These are phyloP conservation scores for Danio aesculapii DNA, from an alignment of 2,797 vertebrate species.

Conservation along the genomic window DNA sequence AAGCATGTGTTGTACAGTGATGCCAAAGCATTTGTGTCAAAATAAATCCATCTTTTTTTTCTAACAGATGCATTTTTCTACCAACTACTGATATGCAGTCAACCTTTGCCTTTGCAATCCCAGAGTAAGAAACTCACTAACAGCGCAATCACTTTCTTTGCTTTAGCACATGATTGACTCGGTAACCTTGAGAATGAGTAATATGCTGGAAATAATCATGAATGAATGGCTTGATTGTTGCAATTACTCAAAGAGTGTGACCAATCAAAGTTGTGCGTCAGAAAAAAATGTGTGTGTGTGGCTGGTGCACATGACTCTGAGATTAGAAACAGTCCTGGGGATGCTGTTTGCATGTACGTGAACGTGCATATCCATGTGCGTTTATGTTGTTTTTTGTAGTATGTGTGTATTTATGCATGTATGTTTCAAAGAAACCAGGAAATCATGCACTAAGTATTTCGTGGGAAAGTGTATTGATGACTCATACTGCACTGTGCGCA, in stretches of 20 bases:
- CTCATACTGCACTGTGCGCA: not conserved
- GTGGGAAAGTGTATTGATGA: not conserved
- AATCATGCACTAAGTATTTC: not conserved
- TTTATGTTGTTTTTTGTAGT: conserved; percentile 15
- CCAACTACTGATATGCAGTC: not conserved
- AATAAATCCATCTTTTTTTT: conserved; percentile 1
- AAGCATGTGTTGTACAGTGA: not conserved
- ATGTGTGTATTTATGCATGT: conserved; percentile 3
- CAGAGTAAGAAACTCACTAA: not conserved
- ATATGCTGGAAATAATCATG: conserved; percentile 36
- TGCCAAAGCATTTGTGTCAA: not conserved
- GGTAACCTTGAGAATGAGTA: conserved; percentile 30
- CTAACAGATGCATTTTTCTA: not conserved
- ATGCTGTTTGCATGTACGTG: conserved; percentile 14
- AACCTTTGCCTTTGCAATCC: conserved; percentile 13
- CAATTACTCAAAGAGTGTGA: conserved; percentile 38
- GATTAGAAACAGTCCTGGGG: conserved; percentile 10
- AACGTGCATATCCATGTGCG: not conserved
- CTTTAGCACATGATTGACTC: conserved; percentile 14
- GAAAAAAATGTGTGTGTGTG: conserved; percentile 45
- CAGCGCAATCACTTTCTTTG: conserved; percentile 1
- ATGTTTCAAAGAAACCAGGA: not conserved
- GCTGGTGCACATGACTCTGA: conserved; percentile 23
- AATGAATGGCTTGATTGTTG: conserved; percentile 45
- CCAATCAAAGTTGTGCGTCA: conserved; percentile 26